Evolutionary conservation across 2,888 invertebrate species (phyloP).

Genomic region (Epinotia nisella): DNA sequence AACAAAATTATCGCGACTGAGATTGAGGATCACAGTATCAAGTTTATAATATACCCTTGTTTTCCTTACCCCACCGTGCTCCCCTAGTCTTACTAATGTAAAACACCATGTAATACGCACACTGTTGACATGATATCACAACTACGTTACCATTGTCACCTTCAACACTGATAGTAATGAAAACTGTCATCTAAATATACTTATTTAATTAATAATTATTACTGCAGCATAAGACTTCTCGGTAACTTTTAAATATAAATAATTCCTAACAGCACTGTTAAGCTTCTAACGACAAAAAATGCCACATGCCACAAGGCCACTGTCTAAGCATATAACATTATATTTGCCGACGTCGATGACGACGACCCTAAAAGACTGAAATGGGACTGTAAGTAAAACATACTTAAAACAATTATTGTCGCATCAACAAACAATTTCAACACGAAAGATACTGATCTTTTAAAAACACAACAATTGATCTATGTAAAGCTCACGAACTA

Average conservation of each 20-base stretch:
- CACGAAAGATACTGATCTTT: background rate
- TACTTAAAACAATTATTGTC: too few species aligned
- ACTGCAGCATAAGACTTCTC: conserved; percentile 12
- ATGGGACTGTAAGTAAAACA: too few species aligned
- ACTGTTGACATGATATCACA: conserved; percentile 21
- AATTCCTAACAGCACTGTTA: background rate
- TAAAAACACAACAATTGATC: background rate
- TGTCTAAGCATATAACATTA: too few species aligned
- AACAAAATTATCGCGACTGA: background rate
- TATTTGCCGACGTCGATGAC: too few species aligned
- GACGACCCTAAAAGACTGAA: too few species aligned
- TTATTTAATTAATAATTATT: conserved; percentile 20
- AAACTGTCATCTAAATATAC: conserved; percentile 32
- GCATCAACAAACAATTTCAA: background rate
- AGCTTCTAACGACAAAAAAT: background rate
- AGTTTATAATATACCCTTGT: background rate
- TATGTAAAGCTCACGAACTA: background rate
- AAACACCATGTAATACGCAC: conserved; percentile 1
- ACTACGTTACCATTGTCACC: conserved; percentile 5
- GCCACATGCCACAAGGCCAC: background rate
- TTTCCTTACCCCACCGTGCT: background rate
- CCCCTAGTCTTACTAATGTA: background rate
- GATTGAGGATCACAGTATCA: background rate
- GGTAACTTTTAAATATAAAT: conserved; percentile 17
- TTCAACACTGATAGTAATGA: conserved; percentile 34